Percentiles rank a stretch among this genome's conserved stretches.
Evolutionary conservation across 2,113 vertebrate genomes (phyloP).

Genomic region (Chionis minor): DNA sequence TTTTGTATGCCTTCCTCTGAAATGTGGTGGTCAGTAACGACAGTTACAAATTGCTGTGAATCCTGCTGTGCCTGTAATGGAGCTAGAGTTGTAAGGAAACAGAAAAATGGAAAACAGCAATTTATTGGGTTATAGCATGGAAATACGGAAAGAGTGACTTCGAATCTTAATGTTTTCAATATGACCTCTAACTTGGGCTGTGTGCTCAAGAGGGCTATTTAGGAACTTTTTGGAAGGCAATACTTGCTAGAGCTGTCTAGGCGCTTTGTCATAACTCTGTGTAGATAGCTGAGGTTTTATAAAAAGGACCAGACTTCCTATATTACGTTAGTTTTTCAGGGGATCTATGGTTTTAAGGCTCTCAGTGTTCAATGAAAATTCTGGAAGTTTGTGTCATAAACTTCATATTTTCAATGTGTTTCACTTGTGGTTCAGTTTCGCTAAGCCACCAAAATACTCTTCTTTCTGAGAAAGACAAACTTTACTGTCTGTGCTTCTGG

Average conservation of each 20-base stretch:
- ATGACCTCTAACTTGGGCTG: background rate
- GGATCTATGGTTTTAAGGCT: background rate
- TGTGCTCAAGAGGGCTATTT: background rate
- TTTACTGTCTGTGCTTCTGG: background rate
- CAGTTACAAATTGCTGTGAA: conserved; percentile 5
- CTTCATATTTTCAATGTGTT: background rate
- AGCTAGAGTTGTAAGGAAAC: conserved; percentile 32
- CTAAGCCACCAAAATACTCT: background rate
- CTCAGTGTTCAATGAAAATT: background rate
- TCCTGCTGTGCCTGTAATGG: conserved; percentile 24
- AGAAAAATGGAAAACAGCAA: conserved; percentile 12
- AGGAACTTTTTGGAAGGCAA: background rate
- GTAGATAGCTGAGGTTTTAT: background rate
- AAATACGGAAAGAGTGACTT: conserved; percentile 12
- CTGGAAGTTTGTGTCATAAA: background rate
- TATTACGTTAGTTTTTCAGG: background rate
- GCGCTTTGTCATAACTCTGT: background rate
- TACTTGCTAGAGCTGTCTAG: background rate
- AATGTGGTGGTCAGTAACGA: background rate
- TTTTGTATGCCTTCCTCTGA: background rate
- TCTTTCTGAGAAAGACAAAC: background rate
- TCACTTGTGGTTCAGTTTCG: background rate
- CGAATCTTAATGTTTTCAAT: conserved; percentile 21
- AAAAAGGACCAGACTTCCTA: background rate
- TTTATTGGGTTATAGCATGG: background rate